Evolutionary conservation across 1,140 invertebrate genomes (phyloP).

Genomic region (Drosophila pseudoananassae): DNA sequence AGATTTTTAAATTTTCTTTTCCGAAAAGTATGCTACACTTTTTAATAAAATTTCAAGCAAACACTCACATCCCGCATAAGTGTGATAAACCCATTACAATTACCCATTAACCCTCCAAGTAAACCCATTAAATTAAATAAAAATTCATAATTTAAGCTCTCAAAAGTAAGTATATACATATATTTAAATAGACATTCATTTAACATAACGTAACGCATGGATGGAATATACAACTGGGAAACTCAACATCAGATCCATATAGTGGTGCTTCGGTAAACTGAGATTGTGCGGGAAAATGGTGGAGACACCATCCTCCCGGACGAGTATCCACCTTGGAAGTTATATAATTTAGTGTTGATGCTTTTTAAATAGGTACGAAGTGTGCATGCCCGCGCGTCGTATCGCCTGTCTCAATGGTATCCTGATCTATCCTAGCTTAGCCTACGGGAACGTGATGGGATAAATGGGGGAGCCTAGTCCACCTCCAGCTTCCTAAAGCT

Average conservation of each 20-base stretch:
- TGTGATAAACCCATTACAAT: too few species aligned
- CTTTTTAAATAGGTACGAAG: slow-evolving; percentile 54
- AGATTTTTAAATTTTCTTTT: neutral
- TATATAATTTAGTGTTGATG: slow-evolving; percentile 61
- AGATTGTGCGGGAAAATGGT: neutral
- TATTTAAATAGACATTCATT: slow-evolving; percentile 63
- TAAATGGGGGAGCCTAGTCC: slow-evolving; percentile 86
- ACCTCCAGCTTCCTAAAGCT: slow-evolving; percentile 92
- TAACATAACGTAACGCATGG: slow-evolving; percentile 58
- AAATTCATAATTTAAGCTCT: slow-evolving; percentile 16
- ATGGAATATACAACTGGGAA: slow-evolving; percentile 44
- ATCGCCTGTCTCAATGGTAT: slow-evolving; percentile 76
- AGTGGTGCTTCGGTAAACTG: neutral
- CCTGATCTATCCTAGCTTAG: slow-evolving; percentile 67
- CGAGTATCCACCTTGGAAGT: slow-evolving; percentile 21
- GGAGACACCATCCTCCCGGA: slow-evolving; percentile 7
- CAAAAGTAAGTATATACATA: slow-evolving; percentile 57
- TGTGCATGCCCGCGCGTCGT: slow-evolving; percentile 59
- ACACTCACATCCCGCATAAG: neutral
- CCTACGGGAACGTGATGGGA: slow-evolving; percentile 24
- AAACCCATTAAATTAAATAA: neutral
- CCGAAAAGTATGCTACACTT: too few species aligned
- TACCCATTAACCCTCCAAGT: too few species aligned
- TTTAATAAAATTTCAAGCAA: neutral
- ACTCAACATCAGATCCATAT: slow-evolving; percentile 23